Evolutionary conservation across 1,140 invertebrate species (phyloP), one percentile per base, ranked within the genome.

Genomic region (Phymorhynchus buccinoides): DNA sequence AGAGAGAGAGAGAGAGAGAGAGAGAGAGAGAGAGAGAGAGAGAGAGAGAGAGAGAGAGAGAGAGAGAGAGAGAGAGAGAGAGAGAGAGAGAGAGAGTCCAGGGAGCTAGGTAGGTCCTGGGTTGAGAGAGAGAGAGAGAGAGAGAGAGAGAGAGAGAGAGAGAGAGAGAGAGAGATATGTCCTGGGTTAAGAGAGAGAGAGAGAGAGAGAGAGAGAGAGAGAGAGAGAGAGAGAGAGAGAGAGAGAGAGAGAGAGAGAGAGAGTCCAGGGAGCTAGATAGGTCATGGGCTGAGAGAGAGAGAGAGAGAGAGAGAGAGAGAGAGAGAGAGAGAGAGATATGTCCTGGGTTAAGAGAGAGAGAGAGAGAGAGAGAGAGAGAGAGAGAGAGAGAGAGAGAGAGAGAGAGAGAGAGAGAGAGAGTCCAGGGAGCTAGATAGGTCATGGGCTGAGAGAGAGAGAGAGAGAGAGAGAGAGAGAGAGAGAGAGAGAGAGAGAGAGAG

Each of bases 221-320:
- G 71, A 73, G 71, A 82, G 52, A 48, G 52, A 62, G 30, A 62
- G 52, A 62, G 52, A 62, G 52, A 82, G 78, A 62, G 56, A 30
- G 56, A 52, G 48, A 62, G 56, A 44, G 32, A 35, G 48, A 52
- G 56, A 30, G 39, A 52, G 32, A 52, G 56, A 56, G 56, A 35
- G 30, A n/a, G n/a, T n/a, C n/a, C n/a, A n/a, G n/a, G n/a, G n/a
- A n/a, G n/a, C n/a, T n/a, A n/a, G n/a, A n/a, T n/a, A n/a, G n/a
- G n/a, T n/a, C n/a, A n/a, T n/a, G n/a, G n/a, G n/a, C n/a, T n/a
- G n/a, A n/a, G n/a, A 41, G 56, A 35, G 48, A 62, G 52, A 62
- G 12, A 42, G 42, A 44, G 32, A 80, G 79, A 80, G 42, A 44
- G 3, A 80, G n/a, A n/a, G n/a, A n/a, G 22, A 18, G 48, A 14